Evolutionary conservation across 2,888 invertebrate genomes (phyloP), one percentile per base, ranked within the genome.

Genomic region (Hanleya hanleyi): DNA sequence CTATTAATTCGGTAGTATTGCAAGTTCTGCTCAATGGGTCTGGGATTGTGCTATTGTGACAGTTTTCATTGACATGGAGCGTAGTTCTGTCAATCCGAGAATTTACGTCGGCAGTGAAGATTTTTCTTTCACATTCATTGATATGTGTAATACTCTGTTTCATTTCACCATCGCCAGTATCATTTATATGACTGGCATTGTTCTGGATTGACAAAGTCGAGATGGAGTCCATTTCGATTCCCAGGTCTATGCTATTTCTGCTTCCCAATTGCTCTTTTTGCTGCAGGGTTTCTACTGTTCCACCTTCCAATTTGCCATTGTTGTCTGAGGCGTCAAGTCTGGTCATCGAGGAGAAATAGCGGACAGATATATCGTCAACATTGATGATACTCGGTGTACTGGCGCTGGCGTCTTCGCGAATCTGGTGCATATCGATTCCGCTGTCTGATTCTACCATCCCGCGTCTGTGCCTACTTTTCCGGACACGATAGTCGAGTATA

Each of bases 401-500:
- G 3, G 57, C 57, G 57, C 57, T 57, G 22, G 57, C 57, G 29
- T 57, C 29, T 26, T 57, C 29, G 2, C 57, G 18, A 32, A 57
- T 57, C 29, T 57, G 22, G 57, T 57, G 29, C 4, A 57, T 29
- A 26, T 57, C 57, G 12, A 32, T 57, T 15, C 29, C 12, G 1
- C 22, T 32, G 9, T 32, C 32, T 2, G 29, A 32, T 26, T 57
- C 57, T 15, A 32, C 29, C 2, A 57, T 57, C 15, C 29, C 29
- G 26, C 57, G 29, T 26, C 57, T 1, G 12, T 57, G 26, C 57
- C 22, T 22, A 26, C 70, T 67, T 15, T 50, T 33, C 35, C 49
- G 35, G 3, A 69, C 66, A 22, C 81, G 61, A 70, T 78, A 82
- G 41, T 81, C 74, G 3, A 86, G 69, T 6, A 86, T 77, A 50